A percentile compares a stretch with the other conserved stretches of the same genome.
Evolutionary conservation across 1,140 invertebrate species (phyloP).

Genomic region (Zophobas morio): DNA sequence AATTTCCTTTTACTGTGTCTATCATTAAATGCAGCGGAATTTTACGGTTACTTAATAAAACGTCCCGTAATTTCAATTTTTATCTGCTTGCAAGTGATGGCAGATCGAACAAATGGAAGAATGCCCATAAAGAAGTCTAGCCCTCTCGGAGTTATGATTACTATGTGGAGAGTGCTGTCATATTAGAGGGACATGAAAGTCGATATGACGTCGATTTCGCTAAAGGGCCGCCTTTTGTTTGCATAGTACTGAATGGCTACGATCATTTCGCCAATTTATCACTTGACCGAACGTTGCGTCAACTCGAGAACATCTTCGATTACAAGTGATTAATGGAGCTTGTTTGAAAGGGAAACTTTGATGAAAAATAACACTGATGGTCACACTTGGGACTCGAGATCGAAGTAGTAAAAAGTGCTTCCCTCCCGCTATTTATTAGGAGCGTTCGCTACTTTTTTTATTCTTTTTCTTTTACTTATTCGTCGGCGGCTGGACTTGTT

Average conservation of each 20-base stretch:
- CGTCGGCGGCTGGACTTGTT: no score
- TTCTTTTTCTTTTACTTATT: neutral
- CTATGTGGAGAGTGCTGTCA: constrained; percentile 24
- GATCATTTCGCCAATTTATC: constrained; percentile 50
- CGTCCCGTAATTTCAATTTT: constrained; percentile 33
- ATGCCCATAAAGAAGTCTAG: constrained; percentile 20
- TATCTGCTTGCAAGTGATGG: constrained; percentile 9
- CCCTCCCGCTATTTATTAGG: constrained; percentile 14
- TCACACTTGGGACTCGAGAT: constrained; percentile 40
- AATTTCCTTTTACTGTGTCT: constrained; percentile 39
- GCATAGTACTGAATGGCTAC: constrained; percentile 30
- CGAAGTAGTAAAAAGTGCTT: constrained; percentile 16
- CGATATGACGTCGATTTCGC: constrained; percentile 42
- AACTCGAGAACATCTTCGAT: constrained; percentile 52
- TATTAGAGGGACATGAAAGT: constrained; percentile 24
- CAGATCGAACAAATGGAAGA: neutral
- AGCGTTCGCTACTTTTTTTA: neutral
- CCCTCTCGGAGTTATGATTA: neutral
- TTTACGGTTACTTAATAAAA: constrained; percentile 39
- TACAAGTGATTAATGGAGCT: constrained; percentile 54
- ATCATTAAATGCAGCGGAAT: constrained; percentile 34
- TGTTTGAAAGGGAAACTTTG: constrained; percentile 52
- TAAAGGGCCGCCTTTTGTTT: constrained; percentile 33
- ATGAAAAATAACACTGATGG: constrained; percentile 52
- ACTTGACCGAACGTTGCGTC: constrained; percentile 50